Evolutionary conservation across 2,888 invertebrate species (phyloP).

Genomic region (Frankliniella intonsa): DNA sequence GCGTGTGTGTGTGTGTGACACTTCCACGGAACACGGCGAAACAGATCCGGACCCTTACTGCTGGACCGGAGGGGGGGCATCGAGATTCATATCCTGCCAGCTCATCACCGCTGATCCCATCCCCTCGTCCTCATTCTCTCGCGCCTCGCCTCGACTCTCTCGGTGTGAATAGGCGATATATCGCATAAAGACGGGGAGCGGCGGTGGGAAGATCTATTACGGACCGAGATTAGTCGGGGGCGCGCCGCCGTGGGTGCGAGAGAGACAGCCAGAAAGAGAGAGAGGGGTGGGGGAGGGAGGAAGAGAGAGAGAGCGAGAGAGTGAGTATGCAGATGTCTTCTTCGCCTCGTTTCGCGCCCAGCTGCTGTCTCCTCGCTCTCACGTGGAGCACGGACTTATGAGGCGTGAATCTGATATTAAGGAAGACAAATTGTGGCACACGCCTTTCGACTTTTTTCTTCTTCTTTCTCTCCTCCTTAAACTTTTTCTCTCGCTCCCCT

Average conservation of each 20-base stretch:
- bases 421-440: slow-evolving; percentile 15
- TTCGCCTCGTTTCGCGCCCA: background rate
- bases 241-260: no score
- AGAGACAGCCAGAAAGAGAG: no score
- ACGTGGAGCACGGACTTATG: background rate
- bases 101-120: slow-evolving; percentile 18
- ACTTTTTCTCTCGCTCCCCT: no score
- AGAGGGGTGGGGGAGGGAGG: no score
- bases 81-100: background rate
- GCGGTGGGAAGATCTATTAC: background rate
- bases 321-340: background rate
- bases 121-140: background rate
- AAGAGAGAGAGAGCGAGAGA: no score
- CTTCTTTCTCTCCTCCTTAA: background rate
- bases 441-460: background rate
- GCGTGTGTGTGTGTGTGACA: background rate
- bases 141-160: background rate
- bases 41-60: background rate
- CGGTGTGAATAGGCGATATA: slow-evolving; percentile 7
- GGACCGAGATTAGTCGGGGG: background rate
- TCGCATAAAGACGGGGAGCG: background rate
- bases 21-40: slow-evolving; percentile 20
- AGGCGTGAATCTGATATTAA: background rate
- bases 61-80: background rate
- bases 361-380: background rate